Percentiles rank a stretch among this genome's conserved stretches.
These are phyloP conservation scores for Leptogaster cylindrica DNA, from an alignment of 2,888 invertebrate species.

Conservation along the genomic window DNA sequence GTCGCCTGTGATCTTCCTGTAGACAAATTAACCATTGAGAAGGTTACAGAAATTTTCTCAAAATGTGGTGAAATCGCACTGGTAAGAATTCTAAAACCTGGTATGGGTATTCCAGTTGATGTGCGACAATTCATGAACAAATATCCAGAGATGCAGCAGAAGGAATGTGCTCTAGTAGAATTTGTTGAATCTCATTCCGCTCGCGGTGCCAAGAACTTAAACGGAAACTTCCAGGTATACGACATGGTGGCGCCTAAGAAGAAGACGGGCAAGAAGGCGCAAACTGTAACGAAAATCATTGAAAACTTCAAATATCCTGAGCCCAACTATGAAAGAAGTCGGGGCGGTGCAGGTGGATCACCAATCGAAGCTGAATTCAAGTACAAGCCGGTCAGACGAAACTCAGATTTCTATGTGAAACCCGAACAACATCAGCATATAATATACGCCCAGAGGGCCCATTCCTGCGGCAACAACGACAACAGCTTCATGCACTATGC, in stretches of 20 bases:
- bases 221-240: conserved; percentile 71
- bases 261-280: conserved; percentile 70
- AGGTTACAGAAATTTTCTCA: conserved; percentile 88
- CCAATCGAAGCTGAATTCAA: conserved; percentile 32
- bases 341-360: conserved; percentile 53
- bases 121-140: conserved; percentile 89
- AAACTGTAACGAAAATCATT: conserved; percentile 65
- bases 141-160: conserved; percentile 84
- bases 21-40: conserved; percentile 85
- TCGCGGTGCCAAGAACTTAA: conserved; percentile 76
- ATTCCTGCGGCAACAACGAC: conserved; percentile 35
- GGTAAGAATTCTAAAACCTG: conserved; percentile 85
- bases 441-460: conserved; percentile 45
- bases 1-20: conserved; percentile 85
- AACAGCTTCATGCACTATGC: conserved; percentile 51
- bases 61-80: conserved; percentile 89
- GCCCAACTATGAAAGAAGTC: conserved; percentile 58
- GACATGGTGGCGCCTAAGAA: conserved; percentile 82
- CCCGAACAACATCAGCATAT: conserved; percentile 57
- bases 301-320: conserved; percentile 69
- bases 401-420: conserved; percentile 60
- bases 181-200: conserved; percentile 88
- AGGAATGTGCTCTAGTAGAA: conserved; percentile 89
- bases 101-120: conserved; percentile 89
- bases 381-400: conserved; percentile 52